Base-by-base conservation (phyloP, 2,797 vertebrate genomes). In the Astyanax mexicanus region DNA sequence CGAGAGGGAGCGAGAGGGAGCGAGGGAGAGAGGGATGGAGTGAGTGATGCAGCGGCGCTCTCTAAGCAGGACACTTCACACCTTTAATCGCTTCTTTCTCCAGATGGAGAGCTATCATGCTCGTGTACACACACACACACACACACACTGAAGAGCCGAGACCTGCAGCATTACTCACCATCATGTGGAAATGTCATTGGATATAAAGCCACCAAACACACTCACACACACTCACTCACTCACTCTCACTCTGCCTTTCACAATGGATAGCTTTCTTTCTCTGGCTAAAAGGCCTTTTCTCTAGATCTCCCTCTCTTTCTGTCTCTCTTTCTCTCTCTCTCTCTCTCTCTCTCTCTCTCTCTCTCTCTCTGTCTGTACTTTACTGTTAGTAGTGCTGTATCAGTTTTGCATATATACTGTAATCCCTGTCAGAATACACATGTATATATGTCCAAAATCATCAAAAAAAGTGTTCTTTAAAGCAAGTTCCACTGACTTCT, bases 171-270 rank as follows among this genome's bases (percentile, higher is more conserved):
- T 81, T 79, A 77, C 61, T 80, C 81, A 82, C 45, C 69, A 62
- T 77, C 57, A 65, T 77, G 61, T 74, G 49, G 35, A 79, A 84
- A 84, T 80, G 82, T 80, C 82, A 79, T 40, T 74, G 47, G 32
- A 80, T 57, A 71, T 35, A 69, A 29, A 61, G 40, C 38, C 40
- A 40, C 77, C 44, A 35, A 70, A 62, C 42, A 52, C 15, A 3
- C 15, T 27, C 47, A 35, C 60, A 23, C 73, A 72, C 55, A 32
- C 61, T 65, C 64, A 71, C 40, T 38, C 52, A 45, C 37, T 47
- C 19, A n/a, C 44, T 58, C 61, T n/a, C n/a, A n/a, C n/a, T 52
- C 52, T 75, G n/a, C 8, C 38, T 5, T 15, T 49, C 44, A 44
- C n/a, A 64, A 69, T 64, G 55, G 47, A 81, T 75, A 62, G 73